Percentiles rank a stretch among this genome's conserved stretches.
Conservation (phyloP, 2,888 invertebrate genomes). For the Tetragonula carbonaria region DNA sequence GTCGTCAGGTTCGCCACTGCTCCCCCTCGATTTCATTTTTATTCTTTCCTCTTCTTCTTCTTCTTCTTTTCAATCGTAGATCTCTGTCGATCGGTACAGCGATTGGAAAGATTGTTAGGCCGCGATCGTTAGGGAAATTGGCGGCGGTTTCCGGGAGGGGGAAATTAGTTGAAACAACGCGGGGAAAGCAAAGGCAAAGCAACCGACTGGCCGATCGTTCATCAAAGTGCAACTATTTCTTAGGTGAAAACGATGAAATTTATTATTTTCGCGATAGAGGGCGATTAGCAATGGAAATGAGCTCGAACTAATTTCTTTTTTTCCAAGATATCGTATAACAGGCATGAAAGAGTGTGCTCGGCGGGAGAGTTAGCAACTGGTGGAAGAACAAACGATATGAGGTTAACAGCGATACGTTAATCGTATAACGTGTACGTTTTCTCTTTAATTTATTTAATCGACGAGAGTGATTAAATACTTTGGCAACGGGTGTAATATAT, state of each 20-base stretch:
- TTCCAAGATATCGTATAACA: not conserved
- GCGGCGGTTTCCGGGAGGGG: not conserved
- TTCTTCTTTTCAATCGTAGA: not conserved
- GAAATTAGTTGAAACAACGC: not conserved
- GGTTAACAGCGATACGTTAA: not conserved
- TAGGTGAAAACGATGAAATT: not conserved
- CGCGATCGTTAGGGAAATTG: slow-evolving; percentile 2
- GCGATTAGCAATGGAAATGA: not conserved
- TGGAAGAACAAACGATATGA: not conserved
- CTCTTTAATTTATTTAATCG: not conserved
- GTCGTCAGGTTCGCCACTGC: too few relatives aligned
- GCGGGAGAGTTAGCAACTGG: not conserved
- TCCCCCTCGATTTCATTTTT: too few relatives aligned
- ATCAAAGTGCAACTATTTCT: too few relatives aligned
- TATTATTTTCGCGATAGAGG: not conserved
- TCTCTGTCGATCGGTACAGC: too few relatives aligned
- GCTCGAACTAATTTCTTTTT: not conserved
- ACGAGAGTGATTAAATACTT: not conserved
- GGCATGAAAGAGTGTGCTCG: not conserved
- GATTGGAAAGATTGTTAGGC: not conserved
- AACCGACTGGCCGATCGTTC: too few relatives aligned
- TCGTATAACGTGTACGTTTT: too few relatives aligned
- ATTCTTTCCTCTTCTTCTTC: not conserved
- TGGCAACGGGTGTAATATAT: not conserved
- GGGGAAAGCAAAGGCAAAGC: not conserved